Conservation (phyloP, 2,113 vertebrate species). For the Crotalus horridus region DNA sequence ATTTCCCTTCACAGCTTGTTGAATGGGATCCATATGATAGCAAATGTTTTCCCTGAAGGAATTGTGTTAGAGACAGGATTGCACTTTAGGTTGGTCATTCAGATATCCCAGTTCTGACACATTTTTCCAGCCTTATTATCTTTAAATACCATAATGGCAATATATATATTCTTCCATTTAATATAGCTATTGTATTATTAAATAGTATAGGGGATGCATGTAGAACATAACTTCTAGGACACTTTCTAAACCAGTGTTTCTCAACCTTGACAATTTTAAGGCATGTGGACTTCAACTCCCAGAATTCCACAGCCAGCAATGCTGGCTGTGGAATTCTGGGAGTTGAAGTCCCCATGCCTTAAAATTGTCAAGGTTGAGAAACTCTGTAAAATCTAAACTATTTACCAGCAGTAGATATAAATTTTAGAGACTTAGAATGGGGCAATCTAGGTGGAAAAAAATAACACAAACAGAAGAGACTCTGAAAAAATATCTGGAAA, state of each 20-base stretch:
- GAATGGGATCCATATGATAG: conserved; percentile 4
- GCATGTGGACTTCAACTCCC: too few relatives aligned
- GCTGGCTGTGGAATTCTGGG: too few relatives aligned
- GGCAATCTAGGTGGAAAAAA: background rate
- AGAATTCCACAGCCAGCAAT: too few relatives aligned
- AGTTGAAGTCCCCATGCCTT: too few relatives aligned
- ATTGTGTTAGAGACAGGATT: background rate
- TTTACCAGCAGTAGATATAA: background rate
- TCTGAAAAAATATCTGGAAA: background rate
- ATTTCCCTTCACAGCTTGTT: background rate
- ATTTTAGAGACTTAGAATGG: background rate
- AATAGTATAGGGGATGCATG: background rate
- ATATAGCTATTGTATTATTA: rapidly evolving
- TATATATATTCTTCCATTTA: background rate
- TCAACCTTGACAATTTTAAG: too few relatives aligned
- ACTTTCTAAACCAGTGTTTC: background rate
- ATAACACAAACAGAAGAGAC: background rate
- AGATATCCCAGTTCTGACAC: background rate
- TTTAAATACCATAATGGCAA: background rate
- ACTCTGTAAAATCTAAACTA: background rate
- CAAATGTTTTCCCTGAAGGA: conserved; percentile 26
- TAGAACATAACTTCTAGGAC: background rate
- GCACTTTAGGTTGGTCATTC: conserved; percentile 7
- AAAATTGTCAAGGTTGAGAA: too few relatives aligned
- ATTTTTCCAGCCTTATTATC: background rate